Evolutionary conservation across 2,888 invertebrate species (phyloP).

Genomic region (Tetragonisca angustula): DNA sequence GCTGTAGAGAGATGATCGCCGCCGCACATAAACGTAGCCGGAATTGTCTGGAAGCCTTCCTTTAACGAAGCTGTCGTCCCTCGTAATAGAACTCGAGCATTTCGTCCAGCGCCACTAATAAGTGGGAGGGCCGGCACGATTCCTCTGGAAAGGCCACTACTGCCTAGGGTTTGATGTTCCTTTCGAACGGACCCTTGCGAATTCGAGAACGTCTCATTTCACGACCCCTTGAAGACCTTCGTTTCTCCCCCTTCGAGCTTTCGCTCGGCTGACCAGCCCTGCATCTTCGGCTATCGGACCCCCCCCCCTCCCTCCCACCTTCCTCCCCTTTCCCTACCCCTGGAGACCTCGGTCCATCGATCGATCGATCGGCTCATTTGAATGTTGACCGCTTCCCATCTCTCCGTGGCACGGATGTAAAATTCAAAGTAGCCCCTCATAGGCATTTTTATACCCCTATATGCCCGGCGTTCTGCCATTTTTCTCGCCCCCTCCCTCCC

Average conservation of each 20-base stretch:
- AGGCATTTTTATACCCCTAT: conserved; percentile 79
- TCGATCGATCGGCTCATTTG: conserved; percentile 77
- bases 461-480: conserved; percentile 14
- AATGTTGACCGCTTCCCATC: conserved; percentile 80
- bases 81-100: conserved; percentile 65
- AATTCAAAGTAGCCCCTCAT: conserved; percentile 81
- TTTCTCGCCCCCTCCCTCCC: conserved; percentile 35
- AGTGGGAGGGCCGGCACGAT: conserved; percentile 60
- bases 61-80: conserved; percentile 67
- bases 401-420: conserved; percentile 75
- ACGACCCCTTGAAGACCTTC: conserved; percentile 64
- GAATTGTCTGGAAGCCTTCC: conserved; percentile 56
- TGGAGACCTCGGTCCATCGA: conserved; percentile 64
- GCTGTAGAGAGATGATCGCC: conserved; percentile 55
- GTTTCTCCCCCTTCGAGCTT: conserved; percentile 26
- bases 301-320: too few relatives aligned
- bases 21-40: conserved; percentile 54
- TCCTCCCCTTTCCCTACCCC: too few relatives aligned
- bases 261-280: conserved; percentile 49
- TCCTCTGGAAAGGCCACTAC: conserved; percentile 59
- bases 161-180: conserved; percentile 62
- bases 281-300: conserved; percentile 51
- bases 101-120: conserved; percentile 65
- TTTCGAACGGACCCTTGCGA: conserved; percentile 65
- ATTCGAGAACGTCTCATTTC: conserved; percentile 71